Base-by-base conservation (phyloP, 1,140 invertebrate species). In the Mizuhopecten yessoensis region DNA sequence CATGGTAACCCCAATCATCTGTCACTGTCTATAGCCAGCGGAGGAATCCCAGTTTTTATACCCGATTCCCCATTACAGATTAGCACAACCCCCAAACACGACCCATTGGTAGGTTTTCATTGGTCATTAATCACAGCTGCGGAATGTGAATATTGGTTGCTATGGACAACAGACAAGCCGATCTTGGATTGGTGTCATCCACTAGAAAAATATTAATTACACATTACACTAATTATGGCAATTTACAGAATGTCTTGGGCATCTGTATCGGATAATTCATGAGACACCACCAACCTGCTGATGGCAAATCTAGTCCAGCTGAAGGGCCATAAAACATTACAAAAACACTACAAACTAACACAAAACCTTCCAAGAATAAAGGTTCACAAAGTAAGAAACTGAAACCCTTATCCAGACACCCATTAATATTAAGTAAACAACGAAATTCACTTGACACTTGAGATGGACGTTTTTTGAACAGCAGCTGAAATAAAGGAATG, bases 91-190 rank as follows among this genome's bases (percentile, higher is more conserved):
- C 11, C n/a, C 11, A 75, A 75, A 75, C 57, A 75, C 42, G 0
- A 45, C n/a, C 57, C 57, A 75, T 29, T 9, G 57, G 57, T 7
- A 20, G n/a, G n/a, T n/a, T n/a, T 49, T 29, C 57, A 75, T 75
- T 75, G 57, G 57, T n/a, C n/a, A 29, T 75, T 75, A 75, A 75
- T 75, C 42, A 29, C n/a, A 17, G 1, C 57, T 7, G 23, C 11
- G 57, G 57, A 75, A 75, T 75, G 57, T 75, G 57, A n/a, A 29
- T 75, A 29, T 75, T 75, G 45, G 57, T 75, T 75, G 57, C 57
- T 29, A 75, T 75, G 57, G 57, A n/a, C n/a, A 75, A 75, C 57
- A 75, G 57, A 75, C 23, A 75, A 75, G 17, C n/a, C n/a, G 15
- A n/a, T 75, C 57, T 75, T 5, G 57, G 23, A 75, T 29, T n/a